Conservation (phyloP, 35 echinoderm and acorn worm species). For the Ophioderma brevispina region DNA sequence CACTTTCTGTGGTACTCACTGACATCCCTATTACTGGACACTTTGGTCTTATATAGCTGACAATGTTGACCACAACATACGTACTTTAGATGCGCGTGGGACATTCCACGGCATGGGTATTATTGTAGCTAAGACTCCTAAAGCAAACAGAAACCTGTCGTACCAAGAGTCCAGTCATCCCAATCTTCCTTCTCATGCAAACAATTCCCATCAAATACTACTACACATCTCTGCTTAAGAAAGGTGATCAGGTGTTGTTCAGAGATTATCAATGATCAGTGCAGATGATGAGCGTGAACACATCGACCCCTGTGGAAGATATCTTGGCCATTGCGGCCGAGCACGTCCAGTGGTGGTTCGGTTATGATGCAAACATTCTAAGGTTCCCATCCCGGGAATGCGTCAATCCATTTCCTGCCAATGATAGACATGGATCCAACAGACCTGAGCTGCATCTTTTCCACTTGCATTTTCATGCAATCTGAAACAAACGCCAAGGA, state of each 20-base stretch:
- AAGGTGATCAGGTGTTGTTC: no score
- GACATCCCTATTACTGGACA: no score
- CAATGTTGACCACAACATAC: not conserved
- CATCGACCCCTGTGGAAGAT: conserved; percentile 42
- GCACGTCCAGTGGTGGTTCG: conserved; percentile 48
- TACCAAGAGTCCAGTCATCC: no score
- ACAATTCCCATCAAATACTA: no score
- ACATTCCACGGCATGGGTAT: no score
- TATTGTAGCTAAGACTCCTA: no score
- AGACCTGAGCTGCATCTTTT: conserved; percentile 64
- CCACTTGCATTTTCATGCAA: conserved; percentile 17
- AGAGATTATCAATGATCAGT: not conserved
- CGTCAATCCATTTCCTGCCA: conserved; percentile 42
- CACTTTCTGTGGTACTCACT: conserved; percentile 11
- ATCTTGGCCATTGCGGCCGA: not conserved
- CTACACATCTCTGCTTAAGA: no score
- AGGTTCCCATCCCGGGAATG: conserved; percentile 52
- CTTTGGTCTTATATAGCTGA: no score
- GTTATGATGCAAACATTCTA: conserved; percentile 52
- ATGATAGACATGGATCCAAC: conserved; percentile 61
- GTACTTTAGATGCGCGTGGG: not conserved
- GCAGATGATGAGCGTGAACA: not conserved
- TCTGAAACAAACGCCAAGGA: not conserved
- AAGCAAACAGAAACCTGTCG: no score
- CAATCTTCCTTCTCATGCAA: not conserved